Conservation (phyloP, 2,797 vertebrate genomes). For the Smutsia temminckii region DNA sequence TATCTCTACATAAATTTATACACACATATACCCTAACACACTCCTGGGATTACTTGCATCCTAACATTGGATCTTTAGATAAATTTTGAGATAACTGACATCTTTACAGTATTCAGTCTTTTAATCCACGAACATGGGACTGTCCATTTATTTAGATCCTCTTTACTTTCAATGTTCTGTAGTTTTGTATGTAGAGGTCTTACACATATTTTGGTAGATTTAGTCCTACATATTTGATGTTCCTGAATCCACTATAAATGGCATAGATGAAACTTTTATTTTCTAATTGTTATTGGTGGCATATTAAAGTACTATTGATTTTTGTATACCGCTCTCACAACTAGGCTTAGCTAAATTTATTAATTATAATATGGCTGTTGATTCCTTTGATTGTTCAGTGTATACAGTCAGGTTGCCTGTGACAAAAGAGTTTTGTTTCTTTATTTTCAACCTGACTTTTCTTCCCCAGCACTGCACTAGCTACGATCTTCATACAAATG, state of each 20-base stretch:
- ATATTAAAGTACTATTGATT: not conserved
- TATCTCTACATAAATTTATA: not conserved
- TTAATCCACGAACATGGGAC: not conserved
- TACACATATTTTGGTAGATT: not conserved
- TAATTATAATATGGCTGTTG: not conserved
- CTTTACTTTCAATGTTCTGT: slow-evolving; percentile 1
- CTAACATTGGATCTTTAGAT: not conserved
- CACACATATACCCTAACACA: not conserved
- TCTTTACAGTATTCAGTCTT: not conserved
- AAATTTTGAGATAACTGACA: not conserved
- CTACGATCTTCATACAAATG: not conserved
- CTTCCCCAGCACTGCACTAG: not conserved
- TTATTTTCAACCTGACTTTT: not conserved
- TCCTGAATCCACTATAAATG: not conserved
- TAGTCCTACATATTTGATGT: not conserved
- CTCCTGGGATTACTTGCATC: not conserved
- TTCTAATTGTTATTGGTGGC: not conserved
- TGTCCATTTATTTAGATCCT: not conserved
- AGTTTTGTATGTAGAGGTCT: not conserved
- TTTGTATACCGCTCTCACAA: not conserved
- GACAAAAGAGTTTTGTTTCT: not conserved
- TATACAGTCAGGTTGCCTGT: not conserved
- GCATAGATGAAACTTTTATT: not conserved
- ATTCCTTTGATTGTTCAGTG: not conserved
- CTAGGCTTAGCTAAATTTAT: not conserved